Base-by-base conservation (phyloP, 2,797 vertebrate genomes). In the Falco berigora region DNA sequence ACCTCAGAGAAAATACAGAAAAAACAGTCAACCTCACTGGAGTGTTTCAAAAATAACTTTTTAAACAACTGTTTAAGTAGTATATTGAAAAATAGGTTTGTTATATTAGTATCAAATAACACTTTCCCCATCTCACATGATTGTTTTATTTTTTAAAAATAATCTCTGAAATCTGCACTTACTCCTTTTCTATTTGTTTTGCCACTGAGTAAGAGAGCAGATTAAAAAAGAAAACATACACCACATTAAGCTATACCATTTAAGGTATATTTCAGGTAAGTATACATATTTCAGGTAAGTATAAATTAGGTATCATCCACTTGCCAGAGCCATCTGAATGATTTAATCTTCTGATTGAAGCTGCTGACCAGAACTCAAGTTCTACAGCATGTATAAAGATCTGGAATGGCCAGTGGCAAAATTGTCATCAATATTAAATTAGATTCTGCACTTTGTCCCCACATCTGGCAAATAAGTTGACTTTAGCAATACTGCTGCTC, bases 111-210 rank as follows among this genome's bases (percentile, higher is more conserved):
- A 86, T 66, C 76, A 88, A 91, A 27, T 61, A 94, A 86, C 12
- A 52, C 11, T 36, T 68, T 4, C 5, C 11, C 28, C 38, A 69
- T 17, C 12, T 87, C 67, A 56, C 11, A 19, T 46, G 38, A 80
- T 16, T 71, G 20, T 74, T 92, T 73, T n/a, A 80, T 62, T 73
- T 58, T 96, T 93, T 77, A 40, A 69, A 50, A 75, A 40, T 86
- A 83, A 81, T 73, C 49, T 90, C 91, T 89, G 62, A 93, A 92
- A 71, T 50, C 66, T 86, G 79, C 36, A 73, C 95, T 95, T 90
- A 87, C 77, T 82, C 67, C n/a, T 66, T 84, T 81, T 91, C 44
- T 77, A 40, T 93, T 88, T 95, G 22, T 85, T 94, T 90, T 95
- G 49, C 63, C 69, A 47, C 8, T 10, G 9, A 56, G 8, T 19